Evolutionary conservation across 2,797 vertebrate genomes (phyloP).

Genomic region (Bufotes viridis): DNA sequence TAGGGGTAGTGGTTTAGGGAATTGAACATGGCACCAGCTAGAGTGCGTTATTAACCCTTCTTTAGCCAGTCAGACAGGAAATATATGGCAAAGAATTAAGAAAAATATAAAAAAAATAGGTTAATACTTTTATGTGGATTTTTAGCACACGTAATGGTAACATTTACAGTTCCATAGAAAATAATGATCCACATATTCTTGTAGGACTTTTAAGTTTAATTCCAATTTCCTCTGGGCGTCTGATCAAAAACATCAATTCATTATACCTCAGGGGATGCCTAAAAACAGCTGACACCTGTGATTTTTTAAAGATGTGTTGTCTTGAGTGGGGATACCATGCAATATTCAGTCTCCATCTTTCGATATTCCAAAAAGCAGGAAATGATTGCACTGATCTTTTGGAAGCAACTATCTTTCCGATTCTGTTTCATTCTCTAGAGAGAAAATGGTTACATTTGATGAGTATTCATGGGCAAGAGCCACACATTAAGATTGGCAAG

Average conservation of each 20-base stretch:
- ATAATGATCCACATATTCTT: neutral
- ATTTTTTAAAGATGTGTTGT: neutral
- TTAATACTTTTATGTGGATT: neutral
- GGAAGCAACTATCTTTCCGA: neutral
- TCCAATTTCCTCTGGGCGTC: neutral
- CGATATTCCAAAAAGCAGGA: neutral
- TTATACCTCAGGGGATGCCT: neutral
- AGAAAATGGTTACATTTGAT: neutral
- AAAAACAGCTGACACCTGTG: neutral
- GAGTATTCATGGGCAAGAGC: neutral
- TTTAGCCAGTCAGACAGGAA: neutral
- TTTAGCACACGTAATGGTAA: neutral
- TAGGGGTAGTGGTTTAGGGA: conserved; percentile 22
- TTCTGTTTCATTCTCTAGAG: neutral
- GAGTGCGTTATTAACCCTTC: conserved; percentile 22
- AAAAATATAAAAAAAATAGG: neutral
- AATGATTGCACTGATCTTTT: conserved; percentile 1
- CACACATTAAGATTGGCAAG: neutral
- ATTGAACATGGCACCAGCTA: conserved; percentile 44
- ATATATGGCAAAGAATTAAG: neutral
- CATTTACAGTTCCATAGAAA: neutral
- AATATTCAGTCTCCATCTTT: neutral
- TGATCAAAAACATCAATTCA: neutral
- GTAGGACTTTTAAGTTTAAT: neutral
- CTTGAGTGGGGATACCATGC: neutral